Evolutionary conservation across 1,140 invertebrate species (phyloP), one percentile per base, ranked within the genome.

Genomic region (Hycleus phaleratus): DNA sequence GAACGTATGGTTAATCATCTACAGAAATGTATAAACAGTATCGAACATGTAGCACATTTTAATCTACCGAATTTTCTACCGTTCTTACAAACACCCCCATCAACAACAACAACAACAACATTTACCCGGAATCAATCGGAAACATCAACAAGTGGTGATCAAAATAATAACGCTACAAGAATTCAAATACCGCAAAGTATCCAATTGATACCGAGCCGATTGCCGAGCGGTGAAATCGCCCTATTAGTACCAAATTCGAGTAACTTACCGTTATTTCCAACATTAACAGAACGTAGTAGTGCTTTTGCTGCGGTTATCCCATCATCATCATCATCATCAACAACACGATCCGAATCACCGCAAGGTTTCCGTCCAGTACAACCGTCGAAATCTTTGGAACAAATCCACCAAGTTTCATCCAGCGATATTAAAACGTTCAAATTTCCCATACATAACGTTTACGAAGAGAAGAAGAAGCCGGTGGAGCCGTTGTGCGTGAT

Each of bases 1-100:
- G 81, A 85, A 49, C 79, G 88, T 70, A 76, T 93, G 57, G 80
- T 84, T 44, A 81, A 80, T 5, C 90, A 87, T 73, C 78, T 91
- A 4, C 56, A 63, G 26, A 71, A 71, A 58, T 72, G 71, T 51
- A 71, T 72, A 56, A 82, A 76, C 45, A 59, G 65, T 12, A 62
- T 72, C 5, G 57, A 77, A 68, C 63, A 74, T 61, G 55, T 67
- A 44, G 63, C 63, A 24, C 62, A 65, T 46, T 66, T 66, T 42
- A 58, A 63, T 49, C 57, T 66, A 52, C 62, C 65, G 1, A 46
- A 56, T 25, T 58, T 65, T 50, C 12, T 67, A 12, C 58, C 63
- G 4, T 60, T 69, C 32, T 0, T 65, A 38, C 39, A 18, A 18
- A 18, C 18, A 18, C 18, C 18, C 1, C 18, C 18, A 18, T 18